Evolutionary conservation across 1,140 invertebrate genomes (phyloP).

Genomic region (Nasonia giraulti): DNA sequence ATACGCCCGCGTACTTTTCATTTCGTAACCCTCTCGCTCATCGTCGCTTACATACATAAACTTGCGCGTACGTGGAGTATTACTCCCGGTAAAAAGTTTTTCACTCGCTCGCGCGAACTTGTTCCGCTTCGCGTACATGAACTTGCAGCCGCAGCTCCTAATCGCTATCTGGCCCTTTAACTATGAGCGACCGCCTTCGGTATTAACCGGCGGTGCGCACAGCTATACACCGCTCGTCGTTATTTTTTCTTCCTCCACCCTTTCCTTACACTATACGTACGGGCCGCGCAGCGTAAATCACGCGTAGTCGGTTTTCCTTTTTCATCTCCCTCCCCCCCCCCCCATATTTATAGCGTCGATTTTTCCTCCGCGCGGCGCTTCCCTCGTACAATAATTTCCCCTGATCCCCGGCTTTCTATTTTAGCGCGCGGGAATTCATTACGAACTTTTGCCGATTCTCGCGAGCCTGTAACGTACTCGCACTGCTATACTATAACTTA

Average conservation of each 20-base stretch:
- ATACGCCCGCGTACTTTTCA: slow-evolving; percentile 3
- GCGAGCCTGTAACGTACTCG: not conserved
- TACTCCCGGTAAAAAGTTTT: slow-evolving; percentile 21
- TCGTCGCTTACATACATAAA: not conserved
- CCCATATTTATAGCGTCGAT: slow-evolving; percentile 49
- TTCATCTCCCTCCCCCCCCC: slow-evolving; percentile 6
- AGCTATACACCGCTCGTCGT: not conserved
- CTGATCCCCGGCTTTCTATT: slow-evolving; percentile 43
- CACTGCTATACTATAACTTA: not conserved
- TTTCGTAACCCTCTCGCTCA: slow-evolving; percentile 5
- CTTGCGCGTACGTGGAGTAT: not conserved
- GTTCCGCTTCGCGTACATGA: slow-evolving; percentile 1
- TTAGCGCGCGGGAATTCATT: slow-evolving; percentile 55
- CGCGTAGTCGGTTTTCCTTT: slow-evolving; percentile 4
- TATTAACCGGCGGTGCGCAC: not conserved
- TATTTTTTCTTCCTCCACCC: not conserved
- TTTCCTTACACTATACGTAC: not conserved
- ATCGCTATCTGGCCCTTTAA: slow-evolving; percentile 23
- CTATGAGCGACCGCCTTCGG: slow-evolving; percentile 5
- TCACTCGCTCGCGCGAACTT: slow-evolving; percentile 26
- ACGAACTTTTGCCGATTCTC: slow-evolving; percentile 47
- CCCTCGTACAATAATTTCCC: slow-evolving; percentile 57
- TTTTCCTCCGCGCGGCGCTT: slow-evolving; percentile 47
- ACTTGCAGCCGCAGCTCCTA: not conserved
- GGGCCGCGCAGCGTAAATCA: not conserved